Evolutionary conservation across 2,888 invertebrate genomes (phyloP), one percentile per base, ranked within the genome.

Genomic region (Tiphia femorata): DNA sequence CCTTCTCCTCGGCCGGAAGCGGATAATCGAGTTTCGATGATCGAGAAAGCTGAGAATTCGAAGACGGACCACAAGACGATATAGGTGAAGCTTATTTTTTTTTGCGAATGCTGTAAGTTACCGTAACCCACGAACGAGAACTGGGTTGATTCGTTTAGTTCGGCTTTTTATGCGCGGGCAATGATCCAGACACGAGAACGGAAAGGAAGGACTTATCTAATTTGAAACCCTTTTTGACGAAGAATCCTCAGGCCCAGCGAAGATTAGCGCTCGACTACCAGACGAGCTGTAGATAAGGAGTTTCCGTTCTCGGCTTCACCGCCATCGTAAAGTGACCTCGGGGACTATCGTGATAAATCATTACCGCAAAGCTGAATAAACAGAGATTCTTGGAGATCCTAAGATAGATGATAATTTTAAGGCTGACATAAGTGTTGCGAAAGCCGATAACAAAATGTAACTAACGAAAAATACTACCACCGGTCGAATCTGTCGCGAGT

Each of bases 11-110:
- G 3, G 6, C 44, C 56, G 63, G 63, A 64, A 60, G 43, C 38
- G 54, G 57, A 69, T 64, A 60, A 69, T 62, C 50, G 49, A 12
- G 41, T 58, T 61, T 59, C 55, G 46, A 60, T 55, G 44, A 47
- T 27, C 43, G 40, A 16, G n/a, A n/a, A n/a, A n/a, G n/a, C n/a
- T n/a, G n/a, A n/a, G n/a, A n/a, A n/a, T n/a, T n/a, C n/a, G n/a
- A n/a, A n/a, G 10, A 5, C 27, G 27, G n/a, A n/a, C n/a, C n/a
- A n/a, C n/a, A n/a, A n/a, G n/a, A n/a, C n/a, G n/a, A n/a, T n/a
- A n/a, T n/a, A n/a, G n/a, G n/a, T n/a, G 33, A 33, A 4, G 33
- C 12, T n/a, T n/a, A n/a, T n/a, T 33, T 33, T 29, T 29, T 29
- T 33, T 33, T 33, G 29, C 29, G 10, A 29, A 29, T 16, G 8